These are phyloP conservation scores for Lymantria dispar DNA, from an alignment of 2,888 invertebrate genomes.

Conservation along the genomic window DNA sequence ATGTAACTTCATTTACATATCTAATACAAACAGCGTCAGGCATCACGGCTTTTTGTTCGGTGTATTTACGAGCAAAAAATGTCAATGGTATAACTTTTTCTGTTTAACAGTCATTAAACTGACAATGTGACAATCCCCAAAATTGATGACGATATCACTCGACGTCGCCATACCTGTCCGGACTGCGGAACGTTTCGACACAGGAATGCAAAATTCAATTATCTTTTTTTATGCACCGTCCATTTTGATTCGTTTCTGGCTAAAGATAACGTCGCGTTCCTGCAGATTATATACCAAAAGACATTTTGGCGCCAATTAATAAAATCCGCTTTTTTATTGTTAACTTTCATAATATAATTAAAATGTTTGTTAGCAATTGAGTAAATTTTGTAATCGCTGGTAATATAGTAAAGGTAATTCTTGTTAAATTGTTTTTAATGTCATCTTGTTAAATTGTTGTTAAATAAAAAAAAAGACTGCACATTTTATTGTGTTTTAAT, in stretches of 20 bases:
- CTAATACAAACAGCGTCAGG: conserved; percentile 10
- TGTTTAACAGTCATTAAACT: conserved; percentile 2
- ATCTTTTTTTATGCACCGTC: conserved; percentile 34
- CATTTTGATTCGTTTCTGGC: conserved; percentile 23
- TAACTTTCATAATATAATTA: not conserved
- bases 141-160: conserved; percentile 10
- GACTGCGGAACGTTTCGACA: conserved; percentile 18
- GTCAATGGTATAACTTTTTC: conserved; percentile 9
- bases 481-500: too few relatives aligned
- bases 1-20: conserved; percentile 12
- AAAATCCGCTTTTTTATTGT: conserved; percentile 3
- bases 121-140: conserved; percentile 19
- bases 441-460: too few relatives aligned
- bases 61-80: conserved; percentile 1
- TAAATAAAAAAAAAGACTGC: too few relatives aligned
- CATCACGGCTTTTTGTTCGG: conserved; percentile 5
- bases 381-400: not conserved
- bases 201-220: conserved; percentile 42
- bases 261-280: conserved; percentile 20
- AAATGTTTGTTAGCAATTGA: not conserved
- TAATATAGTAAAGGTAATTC: not conserved
- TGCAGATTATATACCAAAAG: conserved; percentile 14
- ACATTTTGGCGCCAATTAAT: conserved; percentile 24
- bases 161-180: conserved; percentile 26
- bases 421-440: not conserved